Evolutionary conservation across 2,888 invertebrate species (phyloP).

Genomic region (Lithosia quadra): DNA sequence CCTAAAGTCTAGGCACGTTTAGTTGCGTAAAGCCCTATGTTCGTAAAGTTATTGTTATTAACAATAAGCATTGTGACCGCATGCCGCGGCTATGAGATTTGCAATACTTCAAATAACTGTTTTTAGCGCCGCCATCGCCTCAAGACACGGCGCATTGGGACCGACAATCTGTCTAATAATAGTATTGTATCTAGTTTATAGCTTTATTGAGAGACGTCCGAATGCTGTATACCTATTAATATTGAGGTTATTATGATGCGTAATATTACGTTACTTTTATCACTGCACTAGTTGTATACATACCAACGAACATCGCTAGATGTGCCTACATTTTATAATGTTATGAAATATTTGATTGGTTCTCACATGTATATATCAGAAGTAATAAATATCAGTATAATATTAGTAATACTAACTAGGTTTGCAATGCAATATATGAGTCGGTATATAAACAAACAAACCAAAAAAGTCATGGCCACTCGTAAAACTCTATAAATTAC

Average conservation of each 20-base stretch:
- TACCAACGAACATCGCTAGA: neutral
- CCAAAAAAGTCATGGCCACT: neutral
- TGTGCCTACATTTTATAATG: neutral
- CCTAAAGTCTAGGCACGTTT: slow-evolving; percentile 38
- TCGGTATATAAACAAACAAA: neutral
- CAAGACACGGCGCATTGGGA: slow-evolving; percentile 16
- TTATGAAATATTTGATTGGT: slow-evolving; percentile 1
- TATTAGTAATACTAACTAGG: neutral
- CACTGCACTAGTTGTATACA: neutral
- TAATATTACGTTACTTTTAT: neutral
- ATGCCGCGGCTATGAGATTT: slow-evolving; percentile 47
- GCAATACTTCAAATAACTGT: slow-evolving; percentile 52
- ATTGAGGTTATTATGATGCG: neutral
- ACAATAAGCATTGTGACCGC: slow-evolving; percentile 59
- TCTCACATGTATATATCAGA: neutral
- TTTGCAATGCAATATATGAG: neutral
- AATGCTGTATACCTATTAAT: slow-evolving; percentile 1
- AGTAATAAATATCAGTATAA: neutral
- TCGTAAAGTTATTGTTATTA: slow-evolving; percentile 53
- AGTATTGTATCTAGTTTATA: slow-evolving; percentile 37
- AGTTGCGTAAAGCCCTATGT: slow-evolving; percentile 43
- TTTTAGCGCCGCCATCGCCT: slow-evolving; percentile 39
- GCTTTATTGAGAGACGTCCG: slow-evolving; percentile 19
- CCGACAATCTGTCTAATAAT: slow-evolving; percentile 41
- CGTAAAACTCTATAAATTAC: neutral